phyloP scores from a whole-genome alignment of 2,113 vertebrate species.

The Vanacampus margaritifer region DNA sequence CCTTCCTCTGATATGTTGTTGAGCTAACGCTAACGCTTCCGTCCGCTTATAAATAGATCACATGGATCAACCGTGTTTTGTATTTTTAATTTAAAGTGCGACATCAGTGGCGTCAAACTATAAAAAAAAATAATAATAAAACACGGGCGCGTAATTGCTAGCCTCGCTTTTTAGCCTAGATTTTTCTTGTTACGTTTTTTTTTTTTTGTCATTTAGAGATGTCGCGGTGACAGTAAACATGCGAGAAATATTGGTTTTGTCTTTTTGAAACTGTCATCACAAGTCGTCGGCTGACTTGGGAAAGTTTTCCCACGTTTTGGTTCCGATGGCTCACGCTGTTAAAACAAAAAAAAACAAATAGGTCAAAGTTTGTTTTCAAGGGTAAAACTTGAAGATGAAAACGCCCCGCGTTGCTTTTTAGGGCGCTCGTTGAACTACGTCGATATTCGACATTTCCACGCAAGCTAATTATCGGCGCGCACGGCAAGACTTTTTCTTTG shows the following conservation, averaged over 20 bases:
- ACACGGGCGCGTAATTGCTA: slow-evolving; percentile 53
- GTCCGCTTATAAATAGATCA: slow-evolving; percentile 66
- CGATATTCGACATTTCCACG: neutral
- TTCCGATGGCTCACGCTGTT: too few relatives aligned
- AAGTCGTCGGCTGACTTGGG: neutral
- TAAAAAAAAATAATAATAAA: slow-evolving; percentile 23
- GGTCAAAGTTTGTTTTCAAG: neutral
- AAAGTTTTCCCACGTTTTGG: slow-evolving; percentile 3
- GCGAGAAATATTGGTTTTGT: neutral
- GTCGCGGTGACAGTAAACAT: slow-evolving; percentile 3
- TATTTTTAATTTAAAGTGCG: slow-evolving; percentile 64
- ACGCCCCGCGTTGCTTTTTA: neutral
- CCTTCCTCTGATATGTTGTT: slow-evolving; percentile 23
- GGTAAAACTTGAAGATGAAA: neutral
- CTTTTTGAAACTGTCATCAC: neutral
- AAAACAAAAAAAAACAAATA: neutral
- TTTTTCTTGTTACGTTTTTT: neutral
- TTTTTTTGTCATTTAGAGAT: neutral
- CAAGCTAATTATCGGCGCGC: neutral
- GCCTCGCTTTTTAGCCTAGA: slow-evolving; percentile 16
- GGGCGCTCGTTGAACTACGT: neutral
- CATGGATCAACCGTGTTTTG: slow-evolving; percentile 31
- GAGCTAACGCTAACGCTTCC: slow-evolving; percentile 64
- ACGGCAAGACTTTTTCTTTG: neutral
- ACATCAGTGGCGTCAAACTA: slow-evolving; percentile 32